phyloP scores from a whole-genome alignment of 2,888 invertebrate genomes.

The Patella pellucida region DNA sequence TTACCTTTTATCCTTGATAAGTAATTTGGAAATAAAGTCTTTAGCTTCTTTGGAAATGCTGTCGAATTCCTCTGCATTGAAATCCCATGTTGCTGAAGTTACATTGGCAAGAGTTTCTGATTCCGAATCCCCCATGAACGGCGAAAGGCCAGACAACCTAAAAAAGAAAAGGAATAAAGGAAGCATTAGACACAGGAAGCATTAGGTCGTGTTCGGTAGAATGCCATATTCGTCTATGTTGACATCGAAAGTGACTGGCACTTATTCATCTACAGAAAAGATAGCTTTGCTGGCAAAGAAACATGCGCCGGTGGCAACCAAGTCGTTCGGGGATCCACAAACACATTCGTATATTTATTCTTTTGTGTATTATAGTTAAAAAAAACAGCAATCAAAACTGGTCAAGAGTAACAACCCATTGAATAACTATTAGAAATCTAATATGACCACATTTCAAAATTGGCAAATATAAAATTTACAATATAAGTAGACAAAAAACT shows the following conservation, averaged over 20 bases:
- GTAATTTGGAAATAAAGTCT: constrained; percentile 92
- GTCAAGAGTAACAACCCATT: too few relatives aligned
- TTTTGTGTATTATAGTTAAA: not conserved
- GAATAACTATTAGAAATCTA: not conserved
- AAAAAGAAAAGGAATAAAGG: constrained; percentile 19
- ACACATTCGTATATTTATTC: too few relatives aligned
- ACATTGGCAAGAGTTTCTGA: constrained; percentile 99
- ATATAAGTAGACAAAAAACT: not conserved
- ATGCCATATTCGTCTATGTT: too few relatives aligned
- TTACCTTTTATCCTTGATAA: constrained; percentile 81
- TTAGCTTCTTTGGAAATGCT: constrained; percentile 94
- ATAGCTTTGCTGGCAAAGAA: too few relatives aligned
- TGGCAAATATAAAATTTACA: too few relatives aligned
- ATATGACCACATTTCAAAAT: not conserved
- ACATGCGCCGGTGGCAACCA: too few relatives aligned
- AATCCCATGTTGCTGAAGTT: constrained; percentile 96
- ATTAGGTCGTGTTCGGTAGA: too few relatives aligned
- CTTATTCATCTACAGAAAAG: too few relatives aligned
- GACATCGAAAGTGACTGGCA: too few relatives aligned
- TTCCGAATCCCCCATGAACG: constrained; percentile 98
- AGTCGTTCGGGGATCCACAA: too few relatives aligned
- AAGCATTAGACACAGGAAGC: too few relatives aligned
- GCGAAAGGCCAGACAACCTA: constrained; percentile 91
- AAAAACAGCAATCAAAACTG: not conserved
- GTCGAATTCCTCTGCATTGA: constrained; percentile 95